A percentile compares a stretch with the other conserved stretches of the same genome.
Evolutionary conservation across 2,113 vertebrate species (phyloP).

Genomic region (Eupsittula cactorum): DNA sequence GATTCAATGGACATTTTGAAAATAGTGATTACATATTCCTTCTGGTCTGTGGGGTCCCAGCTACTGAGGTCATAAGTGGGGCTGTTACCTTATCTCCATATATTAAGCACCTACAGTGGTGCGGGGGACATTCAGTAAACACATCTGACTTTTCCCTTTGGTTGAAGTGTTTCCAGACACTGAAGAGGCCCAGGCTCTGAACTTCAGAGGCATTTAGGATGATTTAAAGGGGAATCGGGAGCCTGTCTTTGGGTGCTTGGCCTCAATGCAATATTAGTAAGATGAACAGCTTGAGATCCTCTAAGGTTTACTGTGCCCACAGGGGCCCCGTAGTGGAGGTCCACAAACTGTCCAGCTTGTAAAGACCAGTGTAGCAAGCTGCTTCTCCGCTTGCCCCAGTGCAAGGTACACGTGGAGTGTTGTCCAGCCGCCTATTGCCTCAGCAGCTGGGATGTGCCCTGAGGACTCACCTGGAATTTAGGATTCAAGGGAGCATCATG

Average conservation of each 20-base stretch:
- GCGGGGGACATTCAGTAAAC: not conserved
- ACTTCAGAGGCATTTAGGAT: not conserved
- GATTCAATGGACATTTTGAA: not conserved
- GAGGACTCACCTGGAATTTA: not conserved
- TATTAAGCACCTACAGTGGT: not conserved
- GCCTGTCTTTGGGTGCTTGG: not conserved
- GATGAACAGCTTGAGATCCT: not conserved
- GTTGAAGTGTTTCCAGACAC: not conserved
- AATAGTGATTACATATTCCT: not conserved
- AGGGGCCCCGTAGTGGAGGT: not conserved
- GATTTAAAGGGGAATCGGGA: not conserved
- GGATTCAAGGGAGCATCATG: not conserved
- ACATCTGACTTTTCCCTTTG: not conserved
- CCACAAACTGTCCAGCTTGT: not conserved
- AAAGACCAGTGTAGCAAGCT: not conserved
- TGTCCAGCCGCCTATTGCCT: not conserved
- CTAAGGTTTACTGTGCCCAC: not conserved
- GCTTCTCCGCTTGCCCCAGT: not conserved
- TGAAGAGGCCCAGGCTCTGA: not conserved
- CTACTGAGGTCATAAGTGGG: not conserved
- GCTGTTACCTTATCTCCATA: not conserved
- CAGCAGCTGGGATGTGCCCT: not conserved
- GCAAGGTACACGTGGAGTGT: not conserved
- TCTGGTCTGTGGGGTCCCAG: rapidly evolving
- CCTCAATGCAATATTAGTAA: not conserved